A percentile compares a stretch with the other conserved stretches of the same genome.
Conservation (phyloP, 2,888 invertebrate species). For the Cephonodes hylas region DNA sequence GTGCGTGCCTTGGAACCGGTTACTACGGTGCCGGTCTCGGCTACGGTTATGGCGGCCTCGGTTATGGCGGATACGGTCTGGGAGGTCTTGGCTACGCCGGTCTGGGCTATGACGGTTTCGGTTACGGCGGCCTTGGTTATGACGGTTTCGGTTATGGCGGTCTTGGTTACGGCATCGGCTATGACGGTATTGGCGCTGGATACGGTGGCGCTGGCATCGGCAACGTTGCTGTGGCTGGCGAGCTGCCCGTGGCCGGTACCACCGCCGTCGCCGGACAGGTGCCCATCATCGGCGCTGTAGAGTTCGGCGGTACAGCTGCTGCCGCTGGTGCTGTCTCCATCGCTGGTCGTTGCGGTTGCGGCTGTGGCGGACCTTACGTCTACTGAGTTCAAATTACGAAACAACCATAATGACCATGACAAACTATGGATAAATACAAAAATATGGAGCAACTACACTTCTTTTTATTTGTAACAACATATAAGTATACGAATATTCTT, state of each 20-base stretch:
- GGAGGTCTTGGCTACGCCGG: slow-evolving; percentile 2
- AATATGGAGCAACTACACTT: too few species aligned
- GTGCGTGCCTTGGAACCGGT: slow-evolving; percentile 10
- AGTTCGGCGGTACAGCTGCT: background rate
- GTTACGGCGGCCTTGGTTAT: slow-evolving; percentile 12
- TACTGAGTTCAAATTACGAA: too few species aligned
- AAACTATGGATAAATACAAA: too few species aligned
- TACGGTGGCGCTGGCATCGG: slow-evolving; percentile 14
- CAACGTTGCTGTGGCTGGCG: slow-evolving; percentile 3
- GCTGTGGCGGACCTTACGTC: slow-evolving; percentile 11
- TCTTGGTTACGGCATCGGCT: slow-evolving; percentile 12
- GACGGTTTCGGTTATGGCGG: slow-evolving; percentile 14
- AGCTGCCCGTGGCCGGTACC: slow-evolving; percentile 13
- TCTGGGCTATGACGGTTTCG: slow-evolving; percentile 2
- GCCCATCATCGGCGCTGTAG: slow-evolving; percentile 22
- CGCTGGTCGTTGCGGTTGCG: slow-evolving; percentile 14
- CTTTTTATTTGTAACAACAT: too few species aligned
- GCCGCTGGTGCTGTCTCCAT: slow-evolving; percentile 3
- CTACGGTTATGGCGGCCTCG: slow-evolving; percentile 1
- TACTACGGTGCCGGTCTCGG: background rate
- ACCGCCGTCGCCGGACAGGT: slow-evolving; percentile 11
- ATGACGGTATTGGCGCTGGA: slow-evolving; percentile 12
- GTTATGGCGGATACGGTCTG: slow-evolving; percentile 9
- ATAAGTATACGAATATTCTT: too few species aligned
- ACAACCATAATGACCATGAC: too few species aligned